Conservation (phyloP, 2,888 invertebrate genomes). For the Standfussiana lucernea region DNA sequence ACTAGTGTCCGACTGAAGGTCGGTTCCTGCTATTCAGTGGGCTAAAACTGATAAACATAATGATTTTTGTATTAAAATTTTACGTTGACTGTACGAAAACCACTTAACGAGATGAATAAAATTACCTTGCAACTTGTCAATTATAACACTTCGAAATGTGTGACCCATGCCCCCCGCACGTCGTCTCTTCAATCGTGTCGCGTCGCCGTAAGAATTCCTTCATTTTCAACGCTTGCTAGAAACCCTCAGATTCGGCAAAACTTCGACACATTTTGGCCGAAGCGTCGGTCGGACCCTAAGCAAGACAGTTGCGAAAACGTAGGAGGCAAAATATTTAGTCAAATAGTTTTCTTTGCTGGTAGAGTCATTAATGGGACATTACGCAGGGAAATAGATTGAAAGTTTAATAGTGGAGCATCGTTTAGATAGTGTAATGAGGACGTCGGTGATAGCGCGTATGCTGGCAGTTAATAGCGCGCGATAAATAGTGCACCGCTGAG, state of each 20-base stretch:
- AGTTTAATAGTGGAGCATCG: constrained; percentile 69
- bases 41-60: background rate
- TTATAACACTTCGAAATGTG: background rate
- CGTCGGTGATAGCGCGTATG: constrained; percentile 78
- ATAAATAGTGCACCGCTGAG: constrained; percentile 75
- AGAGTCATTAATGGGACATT: constrained; percentile 60
- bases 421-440: constrained; percentile 77
- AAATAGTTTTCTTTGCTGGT: constrained; percentile 31
- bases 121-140: background rate
- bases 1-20: background rate
- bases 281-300: background rate
- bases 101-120: background rate
- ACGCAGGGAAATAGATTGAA: constrained; percentile 68
- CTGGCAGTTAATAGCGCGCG: constrained; percentile 83
- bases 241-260: background rate
- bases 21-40: background rate
- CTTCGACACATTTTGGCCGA: background rate
- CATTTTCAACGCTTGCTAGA: background rate
- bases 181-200: background rate
- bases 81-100: background rate
- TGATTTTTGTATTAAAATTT: background rate
- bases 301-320: constrained; percentile 39
- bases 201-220: background rate
- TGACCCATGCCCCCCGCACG: background rate
- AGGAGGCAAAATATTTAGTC: constrained; percentile 25